Evolutionary conservation across 2,113 vertebrate species (phyloP).

Genomic region (Anolis sagrei): DNA sequence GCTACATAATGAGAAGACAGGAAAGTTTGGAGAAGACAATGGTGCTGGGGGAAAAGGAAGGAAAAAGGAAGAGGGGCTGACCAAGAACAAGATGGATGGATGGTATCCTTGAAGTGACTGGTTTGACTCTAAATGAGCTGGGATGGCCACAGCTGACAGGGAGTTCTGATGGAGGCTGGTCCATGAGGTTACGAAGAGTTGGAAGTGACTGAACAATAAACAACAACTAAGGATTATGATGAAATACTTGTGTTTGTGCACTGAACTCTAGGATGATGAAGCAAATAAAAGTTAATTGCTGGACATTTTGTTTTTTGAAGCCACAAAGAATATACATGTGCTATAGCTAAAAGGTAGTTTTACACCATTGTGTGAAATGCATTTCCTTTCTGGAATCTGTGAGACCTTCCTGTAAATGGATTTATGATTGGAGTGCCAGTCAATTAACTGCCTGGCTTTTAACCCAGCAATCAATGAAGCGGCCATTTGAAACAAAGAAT

Average conservation of each 20-base stretch:
- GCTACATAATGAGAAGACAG: too few species aligned
- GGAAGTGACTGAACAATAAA: too few species aligned
- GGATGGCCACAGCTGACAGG: too few species aligned
- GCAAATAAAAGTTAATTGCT: neutral
- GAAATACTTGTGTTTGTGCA: neutral
- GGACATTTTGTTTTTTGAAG: neutral
- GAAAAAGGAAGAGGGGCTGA: too few species aligned
- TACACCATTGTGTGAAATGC: neutral
- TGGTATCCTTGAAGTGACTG: too few species aligned
- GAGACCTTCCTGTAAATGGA: neutral
- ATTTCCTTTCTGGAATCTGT: neutral
- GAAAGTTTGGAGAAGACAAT: too few species aligned
- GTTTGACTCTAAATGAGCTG: too few species aligned
- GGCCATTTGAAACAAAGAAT: constrained; percentile 2
- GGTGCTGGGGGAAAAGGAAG: too few species aligned
- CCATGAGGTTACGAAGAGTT: too few species aligned
- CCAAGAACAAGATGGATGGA: too few species aligned
- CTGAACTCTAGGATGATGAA: neutral
- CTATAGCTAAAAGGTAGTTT: neutral
- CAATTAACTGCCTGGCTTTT: constrained; percentile 14
- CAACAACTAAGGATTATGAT: too few species aligned
- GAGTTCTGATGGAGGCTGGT: too few species aligned
- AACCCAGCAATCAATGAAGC: constrained; percentile 15
- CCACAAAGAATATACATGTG: neutral
- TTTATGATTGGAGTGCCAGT: constrained; percentile 10